These are phyloP conservation scores for Lemur catta DNA, from an alignment of 2,797 vertebrate genomes.

Conservation along the genomic window DNA sequence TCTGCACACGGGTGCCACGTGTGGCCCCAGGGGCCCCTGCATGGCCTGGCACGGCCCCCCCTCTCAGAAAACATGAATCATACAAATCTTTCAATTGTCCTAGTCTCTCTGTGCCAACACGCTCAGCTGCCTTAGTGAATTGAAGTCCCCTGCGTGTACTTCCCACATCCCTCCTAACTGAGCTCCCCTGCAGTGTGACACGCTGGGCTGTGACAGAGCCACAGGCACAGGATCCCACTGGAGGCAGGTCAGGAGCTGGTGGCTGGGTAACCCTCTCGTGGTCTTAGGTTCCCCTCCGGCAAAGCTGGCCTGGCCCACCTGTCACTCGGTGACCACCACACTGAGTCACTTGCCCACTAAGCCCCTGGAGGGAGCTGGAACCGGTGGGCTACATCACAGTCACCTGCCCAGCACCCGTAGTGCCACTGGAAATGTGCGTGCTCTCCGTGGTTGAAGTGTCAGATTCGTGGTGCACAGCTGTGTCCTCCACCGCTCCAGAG, in stretches of 20 bases:
- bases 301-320: no score
- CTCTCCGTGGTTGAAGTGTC: neutral
- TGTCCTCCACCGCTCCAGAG: no score
- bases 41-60: neutral
- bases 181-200: neutral
- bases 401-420: fast-evolving
- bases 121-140: neutral
- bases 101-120: neutral
- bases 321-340: neutral
- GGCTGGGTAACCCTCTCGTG: neutral
- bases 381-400: fast-evolving
- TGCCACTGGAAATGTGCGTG: neutral
- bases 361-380: no score
- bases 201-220: fast-evolving
- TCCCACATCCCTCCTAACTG: fast-evolving
- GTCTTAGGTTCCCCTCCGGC: fast-evolving
- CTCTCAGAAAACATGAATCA: neutral
- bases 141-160: neutral
- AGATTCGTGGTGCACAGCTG: neutral
- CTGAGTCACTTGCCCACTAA: neutral
- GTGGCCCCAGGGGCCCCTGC: neutral
- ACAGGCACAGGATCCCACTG: fast-evolving
- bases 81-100: neutral
- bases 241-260: neutral
- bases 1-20: fast-evolving